phyloP scores from a whole-genome alignment of 1,140 invertebrate genomes.

The Thaumetopoea pityocampa region DNA sequence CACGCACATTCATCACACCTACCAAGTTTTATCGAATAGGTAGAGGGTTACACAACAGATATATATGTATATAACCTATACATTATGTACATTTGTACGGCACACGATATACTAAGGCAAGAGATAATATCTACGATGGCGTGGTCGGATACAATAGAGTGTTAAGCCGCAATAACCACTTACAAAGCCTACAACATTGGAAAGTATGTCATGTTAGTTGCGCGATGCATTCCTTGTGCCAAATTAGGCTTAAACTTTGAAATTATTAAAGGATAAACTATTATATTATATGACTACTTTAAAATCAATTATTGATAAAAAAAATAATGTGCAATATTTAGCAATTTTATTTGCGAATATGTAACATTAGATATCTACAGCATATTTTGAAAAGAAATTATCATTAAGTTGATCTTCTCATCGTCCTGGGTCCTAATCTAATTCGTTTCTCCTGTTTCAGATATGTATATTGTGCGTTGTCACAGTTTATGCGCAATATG shows the following conservation, averaged over 20 bases:
- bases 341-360: too few species aligned
- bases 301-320: too few species aligned
- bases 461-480: constrained; percentile 67
- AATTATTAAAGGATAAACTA: too few species aligned
- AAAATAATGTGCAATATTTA: too few species aligned
- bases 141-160: constrained; percentile 14
- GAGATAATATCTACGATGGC: constrained; percentile 11
- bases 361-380: too few species aligned
- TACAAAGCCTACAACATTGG: constrained; percentile 46
- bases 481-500: constrained; percentile 71
- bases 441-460: constrained; percentile 47
- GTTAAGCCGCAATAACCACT: constrained; percentile 12
- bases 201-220: constrained; percentile 39
- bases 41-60: too few species aligned
- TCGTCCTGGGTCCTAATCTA: too few species aligned
- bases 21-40: constrained; percentile 1
- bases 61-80: too few species aligned
- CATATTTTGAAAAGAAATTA: too few species aligned
- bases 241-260: constrained; percentile 21
- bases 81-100: constrained; percentile 4
- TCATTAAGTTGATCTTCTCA: too few species aligned
- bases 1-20: neutral
- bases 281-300: too few species aligned
- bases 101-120: constrained; percentile 9
- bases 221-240: constrained; percentile 18